Base-by-base conservation (phyloP, 1,140 invertebrate genomes). In the Harpegnathos saltator region DNA sequence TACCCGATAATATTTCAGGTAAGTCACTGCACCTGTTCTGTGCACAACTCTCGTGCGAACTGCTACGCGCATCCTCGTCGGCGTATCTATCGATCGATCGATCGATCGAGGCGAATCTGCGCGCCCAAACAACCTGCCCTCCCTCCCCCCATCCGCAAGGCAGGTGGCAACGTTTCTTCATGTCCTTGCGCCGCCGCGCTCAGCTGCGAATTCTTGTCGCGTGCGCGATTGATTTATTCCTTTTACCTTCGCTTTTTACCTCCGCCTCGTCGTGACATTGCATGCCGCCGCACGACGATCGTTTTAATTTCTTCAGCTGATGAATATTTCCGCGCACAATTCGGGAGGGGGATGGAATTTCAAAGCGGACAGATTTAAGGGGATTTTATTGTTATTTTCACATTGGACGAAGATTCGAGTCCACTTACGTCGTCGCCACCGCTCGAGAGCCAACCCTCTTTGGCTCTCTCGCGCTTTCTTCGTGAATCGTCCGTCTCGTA, bases 1-100 rank as follows among this genome's bases (percentile, higher is more conserved):
- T 87, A 91, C 26, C 88, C 87, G 75, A 73, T 88, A 80, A 71
- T 84, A 59, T 26, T 85, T 68, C 89, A 93, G 90, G 92, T 92
- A 86, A 90, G 89, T 54, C 74, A 66, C 26, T 9, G 38, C 48
- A 44, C 38, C 38, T 44, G 38, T 44, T 44, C 38, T 11, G 5
- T 33, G 5, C 1, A 33, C 1, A 5, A 5, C 29, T 33, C 5
- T 5, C 1, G 1, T 33, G 29, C 5, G 1, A 33, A 3, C 29
- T 33, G 1, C 29, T 33, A 1, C 29, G 1, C 29, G 1, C 7
- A 44, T 9, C 38, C 9, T 0, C 38, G 38, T 44, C 38, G 38
- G 38, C 11, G 3, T 3, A 44, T 44, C 11, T 44, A 9, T 9
- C 38, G 38, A 44, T 44, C 38, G 38, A 80, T 72, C 75, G 85